phyloP scores from a whole-genome alignment of 2,888 invertebrate genomes.

The Sinelater perroti region DNA sequence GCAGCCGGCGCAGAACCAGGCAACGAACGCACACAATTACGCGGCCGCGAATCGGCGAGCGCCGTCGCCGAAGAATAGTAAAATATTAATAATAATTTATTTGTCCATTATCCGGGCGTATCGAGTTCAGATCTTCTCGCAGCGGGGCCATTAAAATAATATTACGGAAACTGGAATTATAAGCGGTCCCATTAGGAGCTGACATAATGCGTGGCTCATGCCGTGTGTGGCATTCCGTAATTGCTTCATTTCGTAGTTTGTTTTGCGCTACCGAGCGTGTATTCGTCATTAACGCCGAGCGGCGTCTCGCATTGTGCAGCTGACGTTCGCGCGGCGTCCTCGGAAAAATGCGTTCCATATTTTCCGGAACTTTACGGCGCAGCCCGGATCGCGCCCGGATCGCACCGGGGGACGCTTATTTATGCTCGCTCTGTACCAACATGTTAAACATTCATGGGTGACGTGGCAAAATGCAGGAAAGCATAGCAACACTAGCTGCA shows the following conservation, averaged over 20 bases:
- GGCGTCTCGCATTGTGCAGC: conserved; percentile 8
- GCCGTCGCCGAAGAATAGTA: conserved; percentile 26
- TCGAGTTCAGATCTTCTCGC: conserved; percentile 34
- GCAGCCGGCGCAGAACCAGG: not conserved
- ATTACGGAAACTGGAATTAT: conserved; percentile 39
- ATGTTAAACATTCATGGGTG: conserved; percentile 9
- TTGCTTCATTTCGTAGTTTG: conserved; percentile 35
- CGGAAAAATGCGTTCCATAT: conserved; percentile 1
- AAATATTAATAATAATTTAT: conserved; percentile 38
- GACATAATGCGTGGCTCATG: conserved; percentile 32
- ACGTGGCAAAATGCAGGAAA: conserved; percentile 10
- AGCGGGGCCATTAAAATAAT: conserved; percentile 37
- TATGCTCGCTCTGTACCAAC: conserved; percentile 10
- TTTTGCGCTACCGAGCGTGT: conserved; percentile 25
- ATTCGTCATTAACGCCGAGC: conserved; percentile 23
- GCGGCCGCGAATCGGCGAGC: not conserved
- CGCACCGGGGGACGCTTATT: conserved; percentile 11
- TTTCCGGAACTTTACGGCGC: conserved; percentile 9
- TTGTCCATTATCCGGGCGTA: conserved; percentile 24
- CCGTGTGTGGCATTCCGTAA: conserved; percentile 33
- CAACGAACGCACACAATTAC: not conserved
- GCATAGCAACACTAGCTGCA: conserved; percentile 15
- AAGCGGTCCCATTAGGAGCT: conserved; percentile 38
- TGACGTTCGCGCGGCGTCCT: conserved; percentile 1
- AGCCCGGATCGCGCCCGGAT: not conserved